Conservation (phyloP, 1,140 invertebrate genomes). For the Hyles euphorbiae region DNA sequence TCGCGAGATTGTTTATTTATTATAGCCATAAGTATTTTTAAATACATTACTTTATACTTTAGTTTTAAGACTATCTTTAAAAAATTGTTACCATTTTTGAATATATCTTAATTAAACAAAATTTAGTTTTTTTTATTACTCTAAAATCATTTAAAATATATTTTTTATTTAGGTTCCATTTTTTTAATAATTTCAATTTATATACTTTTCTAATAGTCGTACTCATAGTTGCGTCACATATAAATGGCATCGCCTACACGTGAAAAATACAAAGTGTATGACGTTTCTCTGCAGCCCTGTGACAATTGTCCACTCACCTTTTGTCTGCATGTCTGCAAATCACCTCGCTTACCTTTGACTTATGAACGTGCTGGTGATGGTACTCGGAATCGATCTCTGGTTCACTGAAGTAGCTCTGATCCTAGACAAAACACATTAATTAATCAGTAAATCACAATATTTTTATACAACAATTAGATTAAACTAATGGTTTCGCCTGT, state of each 20-base stretch:
- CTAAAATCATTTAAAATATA: no score
- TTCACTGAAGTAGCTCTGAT: slow-evolving; percentile 94
- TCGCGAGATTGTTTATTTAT: slow-evolving; percentile 40
- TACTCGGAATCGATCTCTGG: slow-evolving; percentile 96
- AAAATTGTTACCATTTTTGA: slow-evolving; percentile 42
- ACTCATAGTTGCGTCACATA: no score
- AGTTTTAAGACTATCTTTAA: slow-evolving; percentile 26
- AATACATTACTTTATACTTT: slow-evolving; percentile 18
- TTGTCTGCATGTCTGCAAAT: no score
- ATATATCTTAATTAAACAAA: slow-evolving; percentile 16
- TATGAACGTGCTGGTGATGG: slow-evolving; percentile 94
- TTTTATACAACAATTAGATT: neutral
- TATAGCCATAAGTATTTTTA: slow-evolving; percentile 30
- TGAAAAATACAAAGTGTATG: no score
- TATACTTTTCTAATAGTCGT: no score
- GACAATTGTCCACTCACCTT: no score
- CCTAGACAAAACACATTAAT: slow-evolving; percentile 72
- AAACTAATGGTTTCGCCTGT: no score
- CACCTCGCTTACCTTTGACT: slow-evolving; percentile 86
- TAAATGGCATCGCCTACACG: no score
- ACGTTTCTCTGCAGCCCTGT: no score
- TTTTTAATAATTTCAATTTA: no score
- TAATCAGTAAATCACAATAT: neutral
- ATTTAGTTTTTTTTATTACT: slow-evolving; percentile 4
- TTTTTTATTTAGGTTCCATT: no score